Conservation (phyloP, 1,140 invertebrate species). For the Vollenhovia emeryi region DNA sequence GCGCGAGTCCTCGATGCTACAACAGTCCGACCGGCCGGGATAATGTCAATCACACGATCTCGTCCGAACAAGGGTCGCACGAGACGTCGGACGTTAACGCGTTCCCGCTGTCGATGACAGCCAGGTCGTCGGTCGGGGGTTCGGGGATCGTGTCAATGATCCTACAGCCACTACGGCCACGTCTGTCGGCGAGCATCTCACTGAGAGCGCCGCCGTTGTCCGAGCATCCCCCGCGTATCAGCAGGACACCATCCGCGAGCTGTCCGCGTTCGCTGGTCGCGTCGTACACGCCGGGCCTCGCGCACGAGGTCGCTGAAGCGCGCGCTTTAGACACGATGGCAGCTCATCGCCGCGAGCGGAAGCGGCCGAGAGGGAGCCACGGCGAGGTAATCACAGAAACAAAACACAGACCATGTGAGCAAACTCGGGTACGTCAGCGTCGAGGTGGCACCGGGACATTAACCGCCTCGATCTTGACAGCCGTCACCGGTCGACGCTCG, state of each 20-base stretch:
- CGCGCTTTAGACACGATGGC: conserved; percentile 29
- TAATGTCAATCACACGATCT: conserved; percentile 52
- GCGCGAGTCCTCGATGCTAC: conserved; percentile 33
- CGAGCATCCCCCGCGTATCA: neutral
- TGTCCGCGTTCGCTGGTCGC: neutral
- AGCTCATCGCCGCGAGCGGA: conserved; percentile 21
- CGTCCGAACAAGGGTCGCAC: neutral
- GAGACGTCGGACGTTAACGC: conserved; percentile 39
- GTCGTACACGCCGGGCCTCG: neutral
- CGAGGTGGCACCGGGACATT: no score
- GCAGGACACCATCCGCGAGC: neutral
- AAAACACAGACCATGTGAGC: conserved; percentile 72
- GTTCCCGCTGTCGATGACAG: conserved; percentile 12
- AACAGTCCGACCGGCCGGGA: neutral
- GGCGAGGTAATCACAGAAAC: conserved; percentile 53
- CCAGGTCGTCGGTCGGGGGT: conserved; percentile 13
- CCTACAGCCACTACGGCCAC: neutral
- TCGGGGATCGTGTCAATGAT: conserved; percentile 20
- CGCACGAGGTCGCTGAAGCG: conserved; percentile 22
- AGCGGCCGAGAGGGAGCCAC: conserved; percentile 64
- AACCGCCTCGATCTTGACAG: neutral
- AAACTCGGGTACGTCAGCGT: conserved; percentile 3
- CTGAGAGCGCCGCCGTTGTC: neutral
- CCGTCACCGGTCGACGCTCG: neutral
- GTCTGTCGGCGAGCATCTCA: conserved; percentile 1